Base-by-base conservation (phyloP, 2,113 vertebrate species). In the Mandrillus leucophaeus region DNA sequence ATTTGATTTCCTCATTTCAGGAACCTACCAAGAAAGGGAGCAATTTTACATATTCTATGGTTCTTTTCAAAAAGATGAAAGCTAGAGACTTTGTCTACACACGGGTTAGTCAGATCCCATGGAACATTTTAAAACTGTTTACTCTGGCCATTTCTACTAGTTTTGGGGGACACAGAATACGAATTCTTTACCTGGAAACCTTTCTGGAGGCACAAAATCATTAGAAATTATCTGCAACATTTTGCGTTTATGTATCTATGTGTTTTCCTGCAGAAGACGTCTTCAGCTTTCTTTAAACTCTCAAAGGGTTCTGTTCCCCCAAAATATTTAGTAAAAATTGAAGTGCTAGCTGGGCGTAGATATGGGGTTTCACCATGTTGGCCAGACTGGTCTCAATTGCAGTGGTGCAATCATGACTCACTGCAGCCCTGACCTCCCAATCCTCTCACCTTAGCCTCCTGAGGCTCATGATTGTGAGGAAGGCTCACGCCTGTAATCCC, bases 51-150 rank as follows among this genome's bases (percentile, higher is more conserved):
- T 66, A 59, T 73, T 79, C 82, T 79, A 52, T 73, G 66, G 25
- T 52, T 75, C 84, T 96, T 95, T 93, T 38, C 2, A 81, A 90
- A 76, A 90, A 66, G 96, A 94, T 94, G 80, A 97, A 96, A 95
- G 57, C 55, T 66, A 22, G 68, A 94, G 52, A 27, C 76, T 89
- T 89, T 89, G 35, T 95, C 43, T 57, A 76, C 61, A 73, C 61
- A 30, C 0, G 25, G 18, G 23, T 79, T 86, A 90, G 75, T 22
- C 5, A 27, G 66, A 66, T 82, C 35, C 92, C 27, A 81, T 5
- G 12, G 38, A 81, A 78, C 76, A 55, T 90, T 90, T 82, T 50
- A 4, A 94, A 73, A 50, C 72, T 30, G 30, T 90, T 96, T 90
- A 68, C 18, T 76, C 73, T 38, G 48, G 57, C 20, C 9, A 25